Conservation (phyloP, 2,113 vertebrate genomes). For the Rynchops niger region DNA sequence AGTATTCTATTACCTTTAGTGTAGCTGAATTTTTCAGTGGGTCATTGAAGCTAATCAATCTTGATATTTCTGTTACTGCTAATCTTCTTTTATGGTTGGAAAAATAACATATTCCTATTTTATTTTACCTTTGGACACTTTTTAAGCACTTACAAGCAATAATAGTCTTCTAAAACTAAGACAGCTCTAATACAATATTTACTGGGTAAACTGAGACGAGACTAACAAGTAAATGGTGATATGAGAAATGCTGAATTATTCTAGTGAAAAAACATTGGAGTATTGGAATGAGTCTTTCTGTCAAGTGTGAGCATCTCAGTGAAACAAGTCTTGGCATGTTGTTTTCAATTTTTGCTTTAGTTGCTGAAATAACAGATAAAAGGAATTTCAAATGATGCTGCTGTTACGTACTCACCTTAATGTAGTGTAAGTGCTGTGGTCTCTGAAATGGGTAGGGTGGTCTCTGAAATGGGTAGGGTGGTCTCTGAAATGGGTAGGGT, state of each 20-base stretch:
- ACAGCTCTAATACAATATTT: background rate
- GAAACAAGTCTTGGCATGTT: background rate
- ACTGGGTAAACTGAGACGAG: background rate
- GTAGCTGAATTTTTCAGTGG: background rate
- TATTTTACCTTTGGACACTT: slow-evolving; percentile 13
- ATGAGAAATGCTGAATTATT: background rate
- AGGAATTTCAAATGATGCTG: background rate
- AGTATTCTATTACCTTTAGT: background rate
- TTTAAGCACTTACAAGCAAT: background rate
- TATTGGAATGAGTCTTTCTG: background rate
- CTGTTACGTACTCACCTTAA: background rate
- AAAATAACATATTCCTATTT: slow-evolving; percentile 18
- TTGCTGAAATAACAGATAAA: background rate
- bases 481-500: background rate
- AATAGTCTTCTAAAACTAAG: background rate
- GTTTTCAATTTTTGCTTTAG: background rate
- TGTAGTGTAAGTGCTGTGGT: fast-evolving
- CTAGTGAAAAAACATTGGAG: background rate
- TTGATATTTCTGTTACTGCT: background rate
- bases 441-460: background rate
- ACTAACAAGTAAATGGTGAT: background rate
- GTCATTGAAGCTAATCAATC: background rate
- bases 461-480: too few relatives aligned
- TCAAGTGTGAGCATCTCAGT: background rate
- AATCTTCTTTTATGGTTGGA: background rate